These are phyloP conservation scores for Pelecanus crispus DNA, from an alignment of 2,113 vertebrate genomes.

Conservation along the genomic window DNA sequence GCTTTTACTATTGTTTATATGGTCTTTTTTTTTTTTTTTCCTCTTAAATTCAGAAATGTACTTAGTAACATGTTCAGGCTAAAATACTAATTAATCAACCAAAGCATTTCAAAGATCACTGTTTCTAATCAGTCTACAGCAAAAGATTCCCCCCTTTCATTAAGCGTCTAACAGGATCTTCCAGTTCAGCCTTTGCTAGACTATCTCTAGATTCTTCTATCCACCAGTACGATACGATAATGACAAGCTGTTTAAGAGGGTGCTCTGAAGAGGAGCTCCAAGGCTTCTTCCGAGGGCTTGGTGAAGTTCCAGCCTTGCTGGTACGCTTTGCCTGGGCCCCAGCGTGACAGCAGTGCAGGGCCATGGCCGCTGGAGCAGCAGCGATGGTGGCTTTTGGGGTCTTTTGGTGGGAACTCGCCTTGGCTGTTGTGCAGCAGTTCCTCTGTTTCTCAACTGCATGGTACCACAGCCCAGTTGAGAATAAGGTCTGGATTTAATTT, in stretches of 20 bases:
- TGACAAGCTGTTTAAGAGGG: background rate
- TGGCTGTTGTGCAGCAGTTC: background rate
- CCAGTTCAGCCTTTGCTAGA: background rate
- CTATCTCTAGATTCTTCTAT: background rate
- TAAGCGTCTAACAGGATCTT: background rate
- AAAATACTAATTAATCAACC: background rate
- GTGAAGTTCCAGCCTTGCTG: background rate
- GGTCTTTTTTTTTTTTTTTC: background rate
- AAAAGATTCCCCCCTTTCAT: background rate
- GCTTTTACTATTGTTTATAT: background rate
- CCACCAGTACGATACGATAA: too few species aligned
- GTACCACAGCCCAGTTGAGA: background rate
- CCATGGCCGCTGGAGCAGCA: rapidly evolving
- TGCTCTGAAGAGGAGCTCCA: background rate
- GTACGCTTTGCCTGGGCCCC: rapidly evolving
- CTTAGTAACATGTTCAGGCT: background rate
- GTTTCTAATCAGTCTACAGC: background rate
- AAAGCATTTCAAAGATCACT: background rate
- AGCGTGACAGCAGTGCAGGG: rapidly evolving
- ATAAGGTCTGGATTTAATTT: background rate
- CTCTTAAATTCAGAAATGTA: background rate
- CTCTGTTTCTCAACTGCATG: background rate
- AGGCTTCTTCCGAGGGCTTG: too few species aligned
- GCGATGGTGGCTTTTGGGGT: too few species aligned
- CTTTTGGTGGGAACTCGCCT: background rate